A percentile compares a stretch with the other conserved stretches of the same genome.
phyloP scores from a whole-genome alignment of 2,797 vertebrate genomes.

The Pterois miles region DNA sequence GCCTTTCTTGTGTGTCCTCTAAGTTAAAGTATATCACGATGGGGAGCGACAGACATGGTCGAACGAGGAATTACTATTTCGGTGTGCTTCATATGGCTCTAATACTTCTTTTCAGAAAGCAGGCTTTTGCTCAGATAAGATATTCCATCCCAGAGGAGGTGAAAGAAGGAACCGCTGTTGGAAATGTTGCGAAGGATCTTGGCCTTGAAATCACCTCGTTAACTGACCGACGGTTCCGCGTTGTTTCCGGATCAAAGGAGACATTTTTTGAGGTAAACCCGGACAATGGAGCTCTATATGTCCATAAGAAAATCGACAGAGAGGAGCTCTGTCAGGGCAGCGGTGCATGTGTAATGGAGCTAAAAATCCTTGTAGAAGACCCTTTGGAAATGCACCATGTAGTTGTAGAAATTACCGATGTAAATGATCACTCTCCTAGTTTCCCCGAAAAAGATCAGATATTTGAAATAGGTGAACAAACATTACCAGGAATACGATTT shows the following conservation, averaged over 20 bases:
- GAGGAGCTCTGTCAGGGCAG: conserved; percentile 76
- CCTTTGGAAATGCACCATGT: conserved; percentile 83
- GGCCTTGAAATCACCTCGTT: conserved; percentile 77
- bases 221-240: conserved; percentile 67
- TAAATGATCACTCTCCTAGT: conserved; percentile 80
- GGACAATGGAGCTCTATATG: conserved; percentile 79
- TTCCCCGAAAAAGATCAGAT: conserved; percentile 63
- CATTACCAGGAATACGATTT: conserved; percentile 67
- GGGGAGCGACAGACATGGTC: conserved; percentile 12
- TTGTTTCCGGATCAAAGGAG: conserved; percentile 78
- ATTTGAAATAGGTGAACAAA: conserved; percentile 70
- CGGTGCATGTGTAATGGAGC: conserved; percentile 71
- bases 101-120: conserved; percentile 18
- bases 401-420: conserved; percentile 77
- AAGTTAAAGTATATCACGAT: conserved; percentile 26
- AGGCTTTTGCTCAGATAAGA: conserved; percentile 71
- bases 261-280: conserved; percentile 77
- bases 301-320: conserved; percentile 80
- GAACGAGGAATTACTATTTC: not conserved
- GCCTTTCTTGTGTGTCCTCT: not conserved
- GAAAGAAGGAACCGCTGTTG: conserved; percentile 77
- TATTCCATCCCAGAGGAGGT: conserved; percentile 85
- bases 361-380: conserved; percentile 83
- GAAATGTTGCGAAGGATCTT: conserved; percentile 84
- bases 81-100: not conserved